Percentiles rank a stretch among this genome's conserved stretches.
Evolutionary conservation across 2,113 vertebrate species (phyloP).

Genomic region (Glareola pratincola): DNA sequence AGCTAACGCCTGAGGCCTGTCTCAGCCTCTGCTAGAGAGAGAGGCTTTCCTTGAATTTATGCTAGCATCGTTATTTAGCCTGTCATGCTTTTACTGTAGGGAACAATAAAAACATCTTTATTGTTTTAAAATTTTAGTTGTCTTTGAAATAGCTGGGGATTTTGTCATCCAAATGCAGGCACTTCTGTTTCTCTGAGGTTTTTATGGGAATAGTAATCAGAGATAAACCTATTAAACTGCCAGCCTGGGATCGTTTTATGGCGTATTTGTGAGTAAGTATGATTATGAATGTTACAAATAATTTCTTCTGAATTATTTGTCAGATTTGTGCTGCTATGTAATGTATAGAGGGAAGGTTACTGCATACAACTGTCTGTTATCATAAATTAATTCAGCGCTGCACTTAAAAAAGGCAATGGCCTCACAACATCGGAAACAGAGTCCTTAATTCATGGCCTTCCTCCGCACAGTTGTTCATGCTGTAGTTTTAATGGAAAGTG

Average conservation of each 20-base stretch:
- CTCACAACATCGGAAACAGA: neutral
- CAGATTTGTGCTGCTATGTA: neutral
- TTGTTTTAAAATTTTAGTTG: slow-evolving; percentile 58
- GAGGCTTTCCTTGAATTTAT: slow-evolving; percentile 15
- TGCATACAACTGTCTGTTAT: neutral
- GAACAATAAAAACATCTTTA: slow-evolving; percentile 41
- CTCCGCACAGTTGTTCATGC: neutral
- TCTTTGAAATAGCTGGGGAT: slow-evolving; percentile 37
- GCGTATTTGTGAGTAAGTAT: slow-evolving; percentile 4
- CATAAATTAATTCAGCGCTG: neutral
- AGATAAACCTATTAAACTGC: slow-evolving; percentile 56
- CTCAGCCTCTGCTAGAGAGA: neutral
- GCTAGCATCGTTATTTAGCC: neutral
- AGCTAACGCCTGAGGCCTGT: neutral
- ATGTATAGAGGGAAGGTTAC: neutral
- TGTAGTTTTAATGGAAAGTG: neutral
- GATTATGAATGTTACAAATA: slow-evolving; percentile 21
- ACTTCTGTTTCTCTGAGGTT: slow-evolving; percentile 39
- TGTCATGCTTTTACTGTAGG: slow-evolving; percentile 40
- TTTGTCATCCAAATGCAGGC: slow-evolving; percentile 34
- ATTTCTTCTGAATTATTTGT: slow-evolving; percentile 18
- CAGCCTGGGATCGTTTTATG: neutral
- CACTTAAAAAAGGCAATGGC: neutral
- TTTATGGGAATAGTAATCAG: slow-evolving; percentile 53
- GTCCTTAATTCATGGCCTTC: neutral